Percentiles rank a stretch among this genome's conserved stretches.
Conservation (phyloP, 2,888 invertebrate species). For the Isotomurus palustris region DNA sequence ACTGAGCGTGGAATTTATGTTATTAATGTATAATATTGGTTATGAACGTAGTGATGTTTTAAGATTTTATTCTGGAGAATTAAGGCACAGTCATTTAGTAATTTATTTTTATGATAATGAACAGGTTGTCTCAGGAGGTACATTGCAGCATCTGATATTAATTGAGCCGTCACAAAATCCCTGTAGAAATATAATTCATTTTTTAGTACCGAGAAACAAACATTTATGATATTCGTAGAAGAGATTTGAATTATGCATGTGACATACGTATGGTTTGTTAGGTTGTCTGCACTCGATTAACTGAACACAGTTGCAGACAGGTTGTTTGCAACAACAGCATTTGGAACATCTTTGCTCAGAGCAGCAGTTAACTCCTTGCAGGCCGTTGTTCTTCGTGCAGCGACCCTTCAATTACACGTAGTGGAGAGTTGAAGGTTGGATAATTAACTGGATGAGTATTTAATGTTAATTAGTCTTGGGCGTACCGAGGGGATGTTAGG, state of each 20-base stretch:
- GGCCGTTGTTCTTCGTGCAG: constrained; percentile 2
- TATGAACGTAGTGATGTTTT: too few relatives aligned
- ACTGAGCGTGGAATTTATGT: too few relatives aligned
- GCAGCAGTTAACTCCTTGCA: constrained; percentile 11
- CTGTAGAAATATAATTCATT: background rate
- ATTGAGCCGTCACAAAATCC: constrained; percentile 16
- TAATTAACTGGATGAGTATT: background rate
- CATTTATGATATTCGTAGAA: too few relatives aligned
- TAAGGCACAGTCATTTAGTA: too few relatives aligned
- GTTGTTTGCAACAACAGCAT: constrained; percentile 14
- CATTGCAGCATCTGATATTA: constrained; percentile 16
- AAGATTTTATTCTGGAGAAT: too few relatives aligned
- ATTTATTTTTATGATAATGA: background rate
- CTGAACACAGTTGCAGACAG: constrained; percentile 12
- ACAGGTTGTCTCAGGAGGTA: constrained; percentile 12
- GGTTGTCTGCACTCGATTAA: constrained; percentile 6
- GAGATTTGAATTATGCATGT: too few relatives aligned
- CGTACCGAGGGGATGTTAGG: background rate
- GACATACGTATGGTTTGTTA: constrained; percentile 15
- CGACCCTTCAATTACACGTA: constrained; percentile 4
- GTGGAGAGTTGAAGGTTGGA: too few relatives aligned
- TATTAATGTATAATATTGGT: background rate
- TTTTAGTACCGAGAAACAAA: too few relatives aligned
- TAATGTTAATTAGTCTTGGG: background rate
- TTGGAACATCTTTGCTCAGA: background rate